These are phyloP conservation scores for Pyrrhura leucotis DNA, from an alignment of 2,797 vertebrate genomes.

Conservation along the genomic window DNA sequence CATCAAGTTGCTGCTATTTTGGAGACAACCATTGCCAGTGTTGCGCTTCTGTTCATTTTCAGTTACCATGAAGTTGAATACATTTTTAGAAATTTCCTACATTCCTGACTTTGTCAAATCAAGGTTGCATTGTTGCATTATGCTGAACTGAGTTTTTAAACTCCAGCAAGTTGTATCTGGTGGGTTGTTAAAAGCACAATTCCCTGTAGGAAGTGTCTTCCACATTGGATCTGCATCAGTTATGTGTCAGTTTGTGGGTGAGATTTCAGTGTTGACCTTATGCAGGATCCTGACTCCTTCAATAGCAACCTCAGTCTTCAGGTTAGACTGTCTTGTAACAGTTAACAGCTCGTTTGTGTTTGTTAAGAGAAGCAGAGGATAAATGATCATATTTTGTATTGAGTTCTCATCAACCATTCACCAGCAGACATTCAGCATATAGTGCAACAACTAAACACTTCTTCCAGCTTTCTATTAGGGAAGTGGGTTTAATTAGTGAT, in stretches of 20 bases:
- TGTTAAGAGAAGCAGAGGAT: fast-evolving
- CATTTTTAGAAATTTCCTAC: background rate
- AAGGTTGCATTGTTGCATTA: background rate
- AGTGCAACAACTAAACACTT: background rate
- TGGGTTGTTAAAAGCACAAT: background rate
- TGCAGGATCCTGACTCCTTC: background rate
- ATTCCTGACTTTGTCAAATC: background rate
- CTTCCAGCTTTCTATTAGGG: background rate
- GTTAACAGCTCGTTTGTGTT: background rate
- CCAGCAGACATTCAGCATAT: background rate
- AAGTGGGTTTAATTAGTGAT: background rate
- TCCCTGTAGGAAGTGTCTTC: background rate
- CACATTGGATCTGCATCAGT: background rate
- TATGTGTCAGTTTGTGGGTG: background rate
- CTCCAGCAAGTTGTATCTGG: background rate
- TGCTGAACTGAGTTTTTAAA: background rate
- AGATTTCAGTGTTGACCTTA: background rate
- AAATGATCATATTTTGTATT: fast-evolving
- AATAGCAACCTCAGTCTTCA: background rate
- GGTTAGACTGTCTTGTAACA: fast-evolving
- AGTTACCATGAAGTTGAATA: background rate
- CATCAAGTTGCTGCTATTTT: background rate
- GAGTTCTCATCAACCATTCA: background rate
- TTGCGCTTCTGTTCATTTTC: background rate
- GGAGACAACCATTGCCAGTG: background rate